Evolutionary conservation across 2,797 vertebrate genomes (phyloP), one percentile per base, ranked within the genome.

Genomic region (Pachyuromys duprasi): DNA sequence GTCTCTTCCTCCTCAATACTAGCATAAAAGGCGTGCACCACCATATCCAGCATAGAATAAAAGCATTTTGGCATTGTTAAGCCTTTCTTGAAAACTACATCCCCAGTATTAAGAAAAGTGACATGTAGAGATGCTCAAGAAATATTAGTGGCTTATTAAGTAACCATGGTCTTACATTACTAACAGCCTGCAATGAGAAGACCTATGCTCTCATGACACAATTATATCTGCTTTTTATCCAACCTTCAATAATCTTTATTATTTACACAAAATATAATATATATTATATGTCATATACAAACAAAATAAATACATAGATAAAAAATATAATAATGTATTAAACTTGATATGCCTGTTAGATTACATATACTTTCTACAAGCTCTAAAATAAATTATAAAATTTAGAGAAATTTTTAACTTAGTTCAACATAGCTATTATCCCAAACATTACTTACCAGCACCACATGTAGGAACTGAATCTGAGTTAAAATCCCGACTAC

Each of bases 381-480:
- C 20, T 6, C 33, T 65, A 69, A 60, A 91, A 94, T 82, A 14
- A 28, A 4, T 0, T 83, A 9, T 3, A 39, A 15, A 74, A 18
- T 3, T 13, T 0, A 94, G 80, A 94, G 65, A 84, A 90, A 86
- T 69, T 42, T 92, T 89, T 84, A 82, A 90, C 2, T 89, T 90
- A 90, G 2, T 42, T 62, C 65, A 89, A 79, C n/a, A 94, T 5
- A 2, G 67, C 49, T 26, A 36, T 8, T n/a, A n/a, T 3, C 90
- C 75, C 81, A 5, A 95, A 20, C 28, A 79, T n/a, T 94, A 98
- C 98, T 98, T 97, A 98, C 98, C 98, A 31, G 96, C 28, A 92
- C 95, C 63, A 92, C 31, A 96, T 0, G 55, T 3, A 45, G 97
- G 55, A 93, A 97, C 11, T 11, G 7, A 97, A 70, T 98, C 97